Conservation (phyloP, 2,888 invertebrate species). For the Drosophila borealis region DNA sequence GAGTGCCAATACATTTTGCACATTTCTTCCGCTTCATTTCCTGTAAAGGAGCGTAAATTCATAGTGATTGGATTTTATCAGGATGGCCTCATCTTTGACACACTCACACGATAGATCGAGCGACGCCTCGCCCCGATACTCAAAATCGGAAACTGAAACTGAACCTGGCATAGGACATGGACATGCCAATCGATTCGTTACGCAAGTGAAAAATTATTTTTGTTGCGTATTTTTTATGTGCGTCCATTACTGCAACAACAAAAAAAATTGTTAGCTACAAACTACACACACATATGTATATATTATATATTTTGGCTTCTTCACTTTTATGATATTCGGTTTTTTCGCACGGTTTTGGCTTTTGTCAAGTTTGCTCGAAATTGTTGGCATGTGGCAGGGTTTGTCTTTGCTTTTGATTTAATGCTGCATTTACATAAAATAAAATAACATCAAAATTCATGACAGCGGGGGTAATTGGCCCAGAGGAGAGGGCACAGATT, state of each 20-base stretch:
- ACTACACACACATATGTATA: too few relatives aligned
- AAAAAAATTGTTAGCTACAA: slow-evolving; percentile 52
- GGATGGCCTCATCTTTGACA: slow-evolving; percentile 80
- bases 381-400: slow-evolving; percentile 65
- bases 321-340: slow-evolving; percentile 39
- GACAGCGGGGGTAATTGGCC: slow-evolving; percentile 55
- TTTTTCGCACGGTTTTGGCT: slow-evolving; percentile 48
- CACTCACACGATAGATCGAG: slow-evolving; percentile 54
- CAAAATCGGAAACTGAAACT: slow-evolving; percentile 23
- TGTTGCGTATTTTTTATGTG: slow-evolving; percentile 74
- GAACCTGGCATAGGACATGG: slow-evolving; percentile 55
- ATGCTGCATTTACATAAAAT: slow-evolving; percentile 74
- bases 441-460: slow-evolving; percentile 23
- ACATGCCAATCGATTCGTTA: slow-evolving; percentile 77
- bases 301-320: slow-evolving; percentile 42
- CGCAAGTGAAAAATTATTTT: slow-evolving; percentile 81
- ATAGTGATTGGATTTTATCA: slow-evolving; percentile 81
- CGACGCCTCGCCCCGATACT: slow-evolving; percentile 8
- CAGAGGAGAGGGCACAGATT: slow-evolving; percentile 25
- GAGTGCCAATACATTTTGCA: slow-evolving; percentile 79
- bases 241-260: slow-evolving; percentile 65
- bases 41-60: slow-evolving; percentile 81
- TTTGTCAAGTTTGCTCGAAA: slow-evolving; percentile 73
- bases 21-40: slow-evolving; percentile 80
- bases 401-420: slow-evolving; percentile 72